Evolutionary conservation across 1,140 invertebrate species (phyloP), one percentile per base, ranked within the genome.

Genomic region (Calliphora vicina): DNA sequence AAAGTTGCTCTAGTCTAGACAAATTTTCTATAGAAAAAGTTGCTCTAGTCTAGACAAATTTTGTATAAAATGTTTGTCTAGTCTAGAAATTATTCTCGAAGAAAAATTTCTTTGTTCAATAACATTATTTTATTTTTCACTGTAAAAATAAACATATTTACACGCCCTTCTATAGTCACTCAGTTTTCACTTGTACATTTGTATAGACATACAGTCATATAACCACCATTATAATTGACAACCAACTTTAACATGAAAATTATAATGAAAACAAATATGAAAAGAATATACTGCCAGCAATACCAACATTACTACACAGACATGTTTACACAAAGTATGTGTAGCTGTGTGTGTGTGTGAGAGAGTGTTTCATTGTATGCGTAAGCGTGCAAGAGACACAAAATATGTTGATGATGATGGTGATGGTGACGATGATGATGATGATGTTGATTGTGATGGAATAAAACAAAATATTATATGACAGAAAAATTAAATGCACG

Each of bases 161-260:
- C 35, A 35, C 35, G 35, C 35, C 35, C 35, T 35, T 5, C 35
- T 35, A 35, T 10, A 35, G 35, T 35, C 10, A 35, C 35, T 35
- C 35, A 35, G 35, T 35, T 35, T 50, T 50, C 15, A 50, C 45
- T 50, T 50, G 15, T 50, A 50, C 45, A 50, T 45, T 45, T 45
- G 15, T 50, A 35, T 35, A 35, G 0, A 35, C 10, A 35, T 10
- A 35, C 35, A 35, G 35, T 10, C 23, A 67, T 25, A 23, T 67
- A 67, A 67, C 61, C 61, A 23, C 61, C 61, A 67, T 67, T 67
- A 67, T 67, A 67, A 67, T 67, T 67, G 61, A 67, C 61, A 67
- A 23, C 6, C 61, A 67, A 25, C 61, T 67, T 57, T 67, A 67
- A 67, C 61, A 67, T 67, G 20, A 67, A 67, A 67, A 67, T 67